Evolutionary conservation across 2,888 invertebrate species (phyloP).

Genomic region (Oscheius sp.): DNA sequence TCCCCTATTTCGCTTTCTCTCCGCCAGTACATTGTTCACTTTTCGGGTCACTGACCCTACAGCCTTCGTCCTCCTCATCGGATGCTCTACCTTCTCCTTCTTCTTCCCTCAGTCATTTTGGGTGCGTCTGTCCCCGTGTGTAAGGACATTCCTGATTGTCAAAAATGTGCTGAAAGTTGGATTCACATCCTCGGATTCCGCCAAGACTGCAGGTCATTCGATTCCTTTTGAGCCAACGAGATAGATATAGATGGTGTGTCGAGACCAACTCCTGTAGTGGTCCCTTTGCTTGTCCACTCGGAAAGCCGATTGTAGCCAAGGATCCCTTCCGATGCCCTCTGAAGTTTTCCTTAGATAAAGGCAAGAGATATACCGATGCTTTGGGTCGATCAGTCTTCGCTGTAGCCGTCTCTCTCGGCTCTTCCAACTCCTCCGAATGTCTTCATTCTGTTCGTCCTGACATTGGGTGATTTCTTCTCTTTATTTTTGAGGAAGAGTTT

Average conservation of each 20-base stretch:
- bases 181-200: constrained; percentile 68
- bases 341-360: constrained; percentile 31
- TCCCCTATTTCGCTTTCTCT: constrained; percentile 15
- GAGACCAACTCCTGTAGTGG: constrained; percentile 63
- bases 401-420: constrained; percentile 58
- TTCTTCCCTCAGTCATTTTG: neutral
- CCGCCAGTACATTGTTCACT: constrained; percentile 29
- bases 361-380: constrained; percentile 66
- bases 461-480: constrained; percentile 50
- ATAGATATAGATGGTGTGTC: constrained; percentile 62
- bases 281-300: constrained; percentile 65
- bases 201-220: constrained; percentile 69
- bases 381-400: constrained; percentile 67
- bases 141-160: constrained; percentile 61
- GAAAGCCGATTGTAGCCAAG: constrained; percentile 64
- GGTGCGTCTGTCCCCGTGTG: constrained; percentile 65
- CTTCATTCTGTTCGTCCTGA: constrained; percentile 64
- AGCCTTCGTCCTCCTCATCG: constrained; percentile 1
- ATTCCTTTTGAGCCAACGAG: neutral
- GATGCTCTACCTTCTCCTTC: neutral
- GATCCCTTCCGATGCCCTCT: constrained; percentile 68
- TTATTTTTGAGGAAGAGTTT: constrained; percentile 4
- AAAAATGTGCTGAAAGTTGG: constrained; percentile 64
- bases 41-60: constrained; percentile 31
- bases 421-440: constrained; percentile 60